A percentile compares a stretch with the other conserved stretches of the same genome.
phyloP scores from a whole-genome alignment of 2,797 vertebrate species.

The Malacoctenus gilli region DNA sequence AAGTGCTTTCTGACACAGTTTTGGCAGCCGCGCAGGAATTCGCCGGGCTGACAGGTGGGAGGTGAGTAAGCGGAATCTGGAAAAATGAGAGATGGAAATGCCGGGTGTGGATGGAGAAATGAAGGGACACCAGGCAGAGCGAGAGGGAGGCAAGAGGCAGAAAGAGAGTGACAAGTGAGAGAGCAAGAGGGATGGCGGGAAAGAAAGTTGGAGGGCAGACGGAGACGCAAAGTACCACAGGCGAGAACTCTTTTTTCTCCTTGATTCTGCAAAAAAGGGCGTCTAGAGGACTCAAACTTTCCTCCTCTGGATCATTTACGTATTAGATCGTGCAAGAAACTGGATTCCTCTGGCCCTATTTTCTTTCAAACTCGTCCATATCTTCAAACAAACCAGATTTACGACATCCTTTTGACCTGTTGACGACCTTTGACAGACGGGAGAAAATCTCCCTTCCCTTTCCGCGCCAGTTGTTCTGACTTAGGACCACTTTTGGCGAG shows the following conservation, averaged over 20 bases:
- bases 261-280: slow-evolving; percentile 1
- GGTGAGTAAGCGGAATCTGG: slow-evolving; percentile 51
- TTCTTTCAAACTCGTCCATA: too few relatives aligned
- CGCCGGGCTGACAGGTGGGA: slow-evolving; percentile 44
- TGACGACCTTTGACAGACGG: too few relatives aligned
- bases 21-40: slow-evolving; percentile 46
- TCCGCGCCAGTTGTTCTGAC: slow-evolving; percentile 1
- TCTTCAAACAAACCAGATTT: too few relatives aligned
- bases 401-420: too few relatives aligned
- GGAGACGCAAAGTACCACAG: slow-evolving; percentile 11
- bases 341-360: too few relatives aligned
- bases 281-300: slow-evolving; percentile 7
- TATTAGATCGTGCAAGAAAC: too few relatives aligned
- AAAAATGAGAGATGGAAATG: slow-evolving; percentile 45
- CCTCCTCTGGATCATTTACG: not conserved
- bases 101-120: slow-evolving; percentile 35
- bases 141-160: slow-evolving; percentile 22
- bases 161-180: slow-evolving; percentile 26
- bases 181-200: slow-evolving; percentile 29
- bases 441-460: too few relatives aligned
- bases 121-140: slow-evolving; percentile 35
- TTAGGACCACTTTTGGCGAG: slow-evolving; percentile 8
- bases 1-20: slow-evolving; percentile 44
- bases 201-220: slow-evolving; percentile 9
- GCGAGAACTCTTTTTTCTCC: not conserved